Percentiles rank a stretch among this genome's conserved stretches.
Conservation (phyloP, 2,113 vertebrate species). For the Ictalurus furcatus region DNA sequence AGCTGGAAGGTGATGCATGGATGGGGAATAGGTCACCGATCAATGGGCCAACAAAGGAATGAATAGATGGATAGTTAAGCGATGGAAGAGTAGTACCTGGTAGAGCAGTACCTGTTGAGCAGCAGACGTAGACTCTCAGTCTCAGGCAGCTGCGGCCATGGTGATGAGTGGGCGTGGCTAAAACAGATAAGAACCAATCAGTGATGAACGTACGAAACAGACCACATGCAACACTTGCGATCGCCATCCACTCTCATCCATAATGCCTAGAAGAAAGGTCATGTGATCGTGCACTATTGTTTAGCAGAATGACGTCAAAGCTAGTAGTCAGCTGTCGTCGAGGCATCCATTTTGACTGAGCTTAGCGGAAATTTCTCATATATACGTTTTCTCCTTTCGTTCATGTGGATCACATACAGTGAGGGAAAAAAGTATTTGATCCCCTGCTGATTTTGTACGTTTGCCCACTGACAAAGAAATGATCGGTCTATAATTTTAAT, state of each 20-base stretch:
- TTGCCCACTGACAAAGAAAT: no score
- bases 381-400: not conserved
- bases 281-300: not conserved
- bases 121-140: slow-evolving; percentile 97
- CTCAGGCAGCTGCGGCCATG: slow-evolving; percentile 90
- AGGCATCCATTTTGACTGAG: not conserved
- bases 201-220: not conserved
- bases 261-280: not conserved
- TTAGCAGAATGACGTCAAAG: not conserved
- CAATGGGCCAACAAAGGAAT: not conserved
- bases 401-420: not conserved
- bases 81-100: slow-evolving; percentile 65
- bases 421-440: no score
- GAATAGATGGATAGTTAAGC: slow-evolving; percentile 9
- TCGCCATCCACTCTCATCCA: not conserved
- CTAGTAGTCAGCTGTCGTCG: not conserved
- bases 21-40: not conserved
- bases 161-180: slow-evolving; percentile 91
- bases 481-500: no score
- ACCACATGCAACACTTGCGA: not conserved
- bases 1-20: not conserved
- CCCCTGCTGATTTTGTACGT: no score
- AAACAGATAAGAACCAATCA: slow-evolving; percentile 42
- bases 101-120: slow-evolving; percentile 77
- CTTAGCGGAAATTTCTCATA: not conserved